A percentile compares a stretch with the other conserved stretches of the same genome.
Evolutionary conservation across 2,797 vertebrate species (phyloP).

Genomic region (Coregonus sp.): DNA sequence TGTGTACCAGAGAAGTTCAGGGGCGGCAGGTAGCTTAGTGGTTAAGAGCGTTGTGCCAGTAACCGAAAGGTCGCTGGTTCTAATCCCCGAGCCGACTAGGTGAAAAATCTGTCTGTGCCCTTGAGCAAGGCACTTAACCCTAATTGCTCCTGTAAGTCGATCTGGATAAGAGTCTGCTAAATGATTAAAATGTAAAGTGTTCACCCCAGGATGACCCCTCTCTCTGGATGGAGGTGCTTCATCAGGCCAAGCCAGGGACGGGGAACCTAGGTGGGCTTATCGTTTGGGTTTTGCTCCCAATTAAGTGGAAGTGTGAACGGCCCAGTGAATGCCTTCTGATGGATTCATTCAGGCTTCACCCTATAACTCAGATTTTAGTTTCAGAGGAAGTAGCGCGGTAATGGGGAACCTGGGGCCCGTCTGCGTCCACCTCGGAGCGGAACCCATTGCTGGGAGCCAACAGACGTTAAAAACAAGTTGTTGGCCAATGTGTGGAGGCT

Average conservation of each 20-base stretch:
- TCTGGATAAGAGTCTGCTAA: too few relatives aligned
- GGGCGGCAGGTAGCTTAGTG: too few relatives aligned
- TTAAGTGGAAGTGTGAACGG: constrained; percentile 6
- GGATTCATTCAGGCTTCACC: not conserved
- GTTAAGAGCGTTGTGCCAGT: too few relatives aligned
- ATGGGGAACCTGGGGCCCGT: not conserved
- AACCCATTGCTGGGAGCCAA: not conserved
- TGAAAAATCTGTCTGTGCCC: too few relatives aligned
- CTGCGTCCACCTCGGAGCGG: not conserved
- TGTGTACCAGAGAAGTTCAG: not conserved
- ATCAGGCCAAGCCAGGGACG: not conserved
- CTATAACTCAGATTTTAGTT: not conserved
- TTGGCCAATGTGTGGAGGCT: not conserved
- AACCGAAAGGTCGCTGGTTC: too few relatives aligned
- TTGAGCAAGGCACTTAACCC: too few relatives aligned
- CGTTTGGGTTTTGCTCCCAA: not conserved
- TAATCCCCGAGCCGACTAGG: too few relatives aligned
- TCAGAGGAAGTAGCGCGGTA: not conserved
- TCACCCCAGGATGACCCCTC: not conserved
- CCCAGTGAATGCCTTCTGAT: not conserved
- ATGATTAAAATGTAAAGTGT: too few relatives aligned
- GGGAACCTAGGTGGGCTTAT: not conserved
- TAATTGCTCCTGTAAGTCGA: too few relatives aligned
- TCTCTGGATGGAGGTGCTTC: not conserved
- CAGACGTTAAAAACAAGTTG: constrained; percentile 1